phyloP scores from a whole-genome alignment of 2,797 vertebrate species.

The Scyliorhinus canicula region DNA sequence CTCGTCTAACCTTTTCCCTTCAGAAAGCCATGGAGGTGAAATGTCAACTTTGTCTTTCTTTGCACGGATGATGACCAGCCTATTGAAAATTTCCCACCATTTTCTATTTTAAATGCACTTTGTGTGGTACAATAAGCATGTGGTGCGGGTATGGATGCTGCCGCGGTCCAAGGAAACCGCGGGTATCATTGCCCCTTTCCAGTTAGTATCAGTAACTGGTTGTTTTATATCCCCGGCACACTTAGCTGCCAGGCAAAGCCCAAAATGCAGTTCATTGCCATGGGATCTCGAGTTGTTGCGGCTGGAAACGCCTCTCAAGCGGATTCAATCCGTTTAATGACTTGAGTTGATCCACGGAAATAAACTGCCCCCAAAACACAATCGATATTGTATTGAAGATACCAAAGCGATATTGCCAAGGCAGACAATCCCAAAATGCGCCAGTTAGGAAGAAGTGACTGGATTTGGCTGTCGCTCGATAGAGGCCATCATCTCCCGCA shows the following conservation, averaged over 20 bases:
- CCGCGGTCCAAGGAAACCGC: background rate
- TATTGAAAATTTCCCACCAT: background rate
- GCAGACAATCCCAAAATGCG: background rate
- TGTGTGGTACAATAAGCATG: background rate
- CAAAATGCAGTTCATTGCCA: no score
- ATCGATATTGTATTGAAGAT: background rate
- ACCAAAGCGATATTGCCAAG: background rate
- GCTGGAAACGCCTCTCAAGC: background rate
- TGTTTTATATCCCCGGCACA: background rate
- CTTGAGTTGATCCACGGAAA: background rate
- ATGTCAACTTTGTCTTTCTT: background rate
- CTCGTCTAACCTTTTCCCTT: background rate
- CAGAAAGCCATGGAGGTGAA: background rate
- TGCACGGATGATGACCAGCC: background rate
- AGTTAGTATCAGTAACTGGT: background rate
- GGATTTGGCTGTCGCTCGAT: background rate
- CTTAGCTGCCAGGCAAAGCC: background rate
- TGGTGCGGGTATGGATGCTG: background rate
- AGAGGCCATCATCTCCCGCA: background rate
- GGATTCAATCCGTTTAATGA: background rate
- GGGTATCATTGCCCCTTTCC: background rate
- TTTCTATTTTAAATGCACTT: background rate
- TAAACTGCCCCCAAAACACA: conserved; percentile 14
- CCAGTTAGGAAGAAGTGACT: background rate
- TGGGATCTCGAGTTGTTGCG: background rate